Evolutionary conservation across 2,797 vertebrate genomes (phyloP), one percentile per base, ranked within the genome.

Genomic region (Xerus rutilus): DNA sequence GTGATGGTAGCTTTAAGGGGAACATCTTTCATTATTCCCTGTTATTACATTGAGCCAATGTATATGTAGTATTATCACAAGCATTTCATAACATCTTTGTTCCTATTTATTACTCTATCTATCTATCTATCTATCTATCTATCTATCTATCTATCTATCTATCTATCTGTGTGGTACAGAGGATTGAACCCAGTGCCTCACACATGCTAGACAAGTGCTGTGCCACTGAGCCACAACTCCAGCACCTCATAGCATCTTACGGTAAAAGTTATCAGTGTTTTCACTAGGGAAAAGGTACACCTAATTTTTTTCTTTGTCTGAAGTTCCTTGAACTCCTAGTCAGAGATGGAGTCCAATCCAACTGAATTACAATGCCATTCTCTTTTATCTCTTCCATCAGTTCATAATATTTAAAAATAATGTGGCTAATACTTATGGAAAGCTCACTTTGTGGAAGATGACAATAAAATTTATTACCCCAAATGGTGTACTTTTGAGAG

Each of bases 181-280:
- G 54, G 54, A 57, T 57, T 20, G 20, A 57, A 57, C 20, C 54
- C 54, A 57, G 20, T 57, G 7, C 54, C 54, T 57, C 54, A 57
- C 54, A 57, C 54, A 57, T 21, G 54, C 20, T 57, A 57, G 20
- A 20, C 54, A 57, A 57, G 7, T 21, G 7, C 20, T 57, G 7
- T 8, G 21, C 54, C 54, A 57, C 54, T 57, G 20, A 57, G 0
- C 54, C 20, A 57, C 54, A 57, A 57, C 54, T 17, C 20, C 54
- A 57, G 54, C 54, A 7, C 54, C 54, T 62, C 59, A 25, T 62
- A 62, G 25, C 59, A 62, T 62, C 23, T 62, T 62, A 92, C 30
- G 62, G 96, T 96, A 94, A 97, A 97, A 94, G 97, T 97, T 97
- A 97, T 95, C 87, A 97, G 85, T 96, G 76, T 97, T 98, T 98